A percentile compares a stretch with the other conserved stretches of the same genome.
Conservation (phyloP, 2,888 invertebrate genomes). For the Euzetes globulus region DNA sequence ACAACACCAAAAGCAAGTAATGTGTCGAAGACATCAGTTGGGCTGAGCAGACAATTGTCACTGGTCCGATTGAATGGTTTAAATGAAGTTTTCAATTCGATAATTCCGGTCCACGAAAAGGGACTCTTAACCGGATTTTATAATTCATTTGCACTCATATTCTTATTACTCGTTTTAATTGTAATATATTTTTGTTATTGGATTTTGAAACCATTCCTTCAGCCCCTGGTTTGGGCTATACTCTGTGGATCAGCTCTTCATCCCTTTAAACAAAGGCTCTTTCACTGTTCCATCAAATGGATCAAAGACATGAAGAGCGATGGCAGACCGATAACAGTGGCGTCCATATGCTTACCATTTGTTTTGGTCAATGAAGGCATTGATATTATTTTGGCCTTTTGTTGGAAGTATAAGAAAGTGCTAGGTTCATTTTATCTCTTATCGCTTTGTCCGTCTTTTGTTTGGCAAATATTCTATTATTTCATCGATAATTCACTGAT, state of each 20-base stretch:
- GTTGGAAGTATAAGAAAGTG: slow-evolving; percentile 21
- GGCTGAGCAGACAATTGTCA: too few relatives aligned
- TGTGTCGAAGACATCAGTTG: not conserved
- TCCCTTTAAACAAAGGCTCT: slow-evolving; percentile 78
- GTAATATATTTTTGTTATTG: slow-evolving; percentile 48
- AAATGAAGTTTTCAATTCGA: slow-evolving; percentile 39
- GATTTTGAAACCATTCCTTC: slow-evolving; percentile 75
- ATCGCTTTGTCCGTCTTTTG: not conserved
- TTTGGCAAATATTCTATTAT: not conserved
- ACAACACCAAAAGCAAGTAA: not conserved
- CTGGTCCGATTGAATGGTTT: not conserved
- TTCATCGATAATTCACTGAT: not conserved
- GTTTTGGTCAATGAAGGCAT: slow-evolving; percentile 50
- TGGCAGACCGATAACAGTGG: slow-evolving; percentile 48
- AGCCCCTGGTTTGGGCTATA: slow-evolving; percentile 90
- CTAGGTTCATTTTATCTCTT: slow-evolving; percentile 15
- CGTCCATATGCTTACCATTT: slow-evolving; percentile 56
- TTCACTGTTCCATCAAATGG: slow-evolving; percentile 69
- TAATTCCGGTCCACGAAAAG: slow-evolving; percentile 68
- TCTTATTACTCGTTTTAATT: slow-evolving; percentile 58
- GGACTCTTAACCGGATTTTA: slow-evolving; percentile 86
- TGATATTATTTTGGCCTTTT: not conserved
- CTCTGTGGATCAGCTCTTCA: slow-evolving; percentile 94
- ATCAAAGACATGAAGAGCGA: slow-evolving; percentile 50
- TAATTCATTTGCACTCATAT: slow-evolving; percentile 72